These are phyloP conservation scores for Microcebus griseorufus DNA, from an alignment of 2,113 vertebrate species.

Conservation along the genomic window DNA sequence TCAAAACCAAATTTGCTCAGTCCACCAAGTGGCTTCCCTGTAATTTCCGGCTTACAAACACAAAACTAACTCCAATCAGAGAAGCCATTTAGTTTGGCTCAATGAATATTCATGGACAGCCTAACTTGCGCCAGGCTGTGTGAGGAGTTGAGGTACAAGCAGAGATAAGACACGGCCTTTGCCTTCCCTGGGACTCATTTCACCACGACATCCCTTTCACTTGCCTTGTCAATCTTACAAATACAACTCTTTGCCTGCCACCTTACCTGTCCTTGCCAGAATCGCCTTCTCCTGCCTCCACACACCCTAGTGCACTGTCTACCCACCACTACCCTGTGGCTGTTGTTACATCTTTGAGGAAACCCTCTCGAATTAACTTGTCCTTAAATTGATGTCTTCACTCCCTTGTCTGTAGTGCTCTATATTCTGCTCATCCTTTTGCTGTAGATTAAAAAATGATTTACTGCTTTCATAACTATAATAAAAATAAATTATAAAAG, in stretches of 20 bases:
- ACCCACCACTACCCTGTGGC: background rate
- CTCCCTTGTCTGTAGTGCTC: background rate
- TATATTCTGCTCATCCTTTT: background rate
- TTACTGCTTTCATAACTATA: background rate
- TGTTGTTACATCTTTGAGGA: background rate
- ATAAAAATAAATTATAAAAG: background rate
- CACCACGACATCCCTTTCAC: background rate
- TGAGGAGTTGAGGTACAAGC: background rate
- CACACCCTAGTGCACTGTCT: background rate
- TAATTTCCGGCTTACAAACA: background rate
- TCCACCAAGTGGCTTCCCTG: background rate
- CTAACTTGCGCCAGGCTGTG: background rate
- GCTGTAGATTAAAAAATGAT: background rate
- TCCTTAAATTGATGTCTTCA: background rate
- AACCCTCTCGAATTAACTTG: background rate
- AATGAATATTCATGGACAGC: background rate
- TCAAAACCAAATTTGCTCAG: slow-evolving; percentile 4
- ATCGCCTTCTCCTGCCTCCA: background rate
- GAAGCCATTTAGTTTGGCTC: background rate
- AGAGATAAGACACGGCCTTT: background rate
- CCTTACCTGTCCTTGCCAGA: background rate
- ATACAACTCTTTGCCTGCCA: background rate
- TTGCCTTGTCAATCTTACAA: background rate
- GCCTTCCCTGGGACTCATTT: background rate
- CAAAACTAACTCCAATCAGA: background rate